These are phyloP conservation scores for Pangasianodon hypophthalmus DNA, from an alignment of 2,113 vertebrate genomes.

Conservation along the genomic window DNA sequence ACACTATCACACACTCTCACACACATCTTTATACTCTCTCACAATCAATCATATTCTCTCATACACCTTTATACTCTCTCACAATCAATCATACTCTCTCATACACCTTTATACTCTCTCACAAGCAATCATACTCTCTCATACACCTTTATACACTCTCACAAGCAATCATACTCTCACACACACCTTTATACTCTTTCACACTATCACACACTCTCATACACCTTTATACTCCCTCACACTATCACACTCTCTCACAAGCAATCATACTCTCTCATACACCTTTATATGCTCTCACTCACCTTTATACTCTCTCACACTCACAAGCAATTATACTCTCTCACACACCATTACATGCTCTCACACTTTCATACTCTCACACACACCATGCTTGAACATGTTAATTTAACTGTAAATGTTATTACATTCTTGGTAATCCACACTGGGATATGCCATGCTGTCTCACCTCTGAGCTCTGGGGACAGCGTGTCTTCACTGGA, in stretches of 20 bases:
- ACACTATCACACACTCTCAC: neutral
- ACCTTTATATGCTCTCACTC: neutral
- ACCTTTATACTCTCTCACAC: neutral
- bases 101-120: neutral
- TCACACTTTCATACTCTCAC: neutral
- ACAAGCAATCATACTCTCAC: too few relatives aligned
- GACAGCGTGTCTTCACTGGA: slow-evolving; percentile 74
- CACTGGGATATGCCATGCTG: neutral
- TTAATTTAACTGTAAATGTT: neutral
- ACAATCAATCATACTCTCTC: neutral
- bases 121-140: too few relatives aligned
- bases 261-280: neutral
- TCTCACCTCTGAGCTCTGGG: slow-evolving; percentile 67
- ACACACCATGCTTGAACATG: neutral
- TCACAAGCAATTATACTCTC: neutral
- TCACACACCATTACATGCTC: neutral
- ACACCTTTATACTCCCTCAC: neutral
- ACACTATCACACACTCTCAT: neutral
- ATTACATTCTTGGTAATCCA: neutral
- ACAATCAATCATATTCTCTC: neutral
- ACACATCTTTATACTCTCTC: neutral
- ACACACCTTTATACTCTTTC: neutral
- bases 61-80: neutral
- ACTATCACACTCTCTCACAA: too few relatives aligned
- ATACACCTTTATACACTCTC: too few relatives aligned